These are phyloP conservation scores for Amaurobius ferox DNA, from an alignment of 2,888 invertebrate species.

Conservation along the genomic window DNA sequence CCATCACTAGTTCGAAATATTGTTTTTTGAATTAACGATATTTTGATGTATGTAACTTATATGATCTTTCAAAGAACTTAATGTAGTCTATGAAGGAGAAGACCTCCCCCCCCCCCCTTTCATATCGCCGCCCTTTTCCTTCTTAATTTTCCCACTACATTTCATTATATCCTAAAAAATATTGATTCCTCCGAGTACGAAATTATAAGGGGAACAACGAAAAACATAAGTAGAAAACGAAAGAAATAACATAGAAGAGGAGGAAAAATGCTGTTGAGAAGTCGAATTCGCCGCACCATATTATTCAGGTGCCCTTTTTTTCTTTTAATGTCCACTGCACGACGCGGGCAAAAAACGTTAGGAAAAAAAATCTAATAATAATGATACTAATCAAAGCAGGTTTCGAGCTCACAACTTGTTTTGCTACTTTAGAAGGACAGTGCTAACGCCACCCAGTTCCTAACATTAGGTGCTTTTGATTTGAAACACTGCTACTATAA, in stretches of 20 bases:
- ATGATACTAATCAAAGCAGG: constrained; percentile 13
- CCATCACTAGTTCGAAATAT: no score
- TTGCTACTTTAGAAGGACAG: constrained; percentile 13
- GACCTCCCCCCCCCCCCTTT: neutral
- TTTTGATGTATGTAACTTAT: no score
- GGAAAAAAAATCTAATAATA: neutral
- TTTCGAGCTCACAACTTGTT: constrained; percentile 10
- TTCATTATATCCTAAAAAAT: neutral
- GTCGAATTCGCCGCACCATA: neutral
- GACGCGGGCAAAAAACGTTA: neutral
- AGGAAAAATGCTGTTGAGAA: neutral
- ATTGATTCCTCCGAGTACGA: neutral
- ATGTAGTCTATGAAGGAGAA: no score
- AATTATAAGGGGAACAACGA: neutral
- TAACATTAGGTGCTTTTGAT: constrained; percentile 13
- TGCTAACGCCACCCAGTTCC: constrained; percentile 3
- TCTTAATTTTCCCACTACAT: neutral
- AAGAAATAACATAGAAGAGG: neutral
- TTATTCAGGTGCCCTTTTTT: neutral
- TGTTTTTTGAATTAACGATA: no score
- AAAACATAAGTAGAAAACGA: neutral
- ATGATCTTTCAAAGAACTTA: no score
- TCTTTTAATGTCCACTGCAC: constrained; percentile 6
- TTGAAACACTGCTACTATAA: constrained; percentile 1
- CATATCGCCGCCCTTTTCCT: neutral